phyloP scores from a whole-genome alignment of 2,797 vertebrate genomes.

The Crax fasciolata region DNA sequence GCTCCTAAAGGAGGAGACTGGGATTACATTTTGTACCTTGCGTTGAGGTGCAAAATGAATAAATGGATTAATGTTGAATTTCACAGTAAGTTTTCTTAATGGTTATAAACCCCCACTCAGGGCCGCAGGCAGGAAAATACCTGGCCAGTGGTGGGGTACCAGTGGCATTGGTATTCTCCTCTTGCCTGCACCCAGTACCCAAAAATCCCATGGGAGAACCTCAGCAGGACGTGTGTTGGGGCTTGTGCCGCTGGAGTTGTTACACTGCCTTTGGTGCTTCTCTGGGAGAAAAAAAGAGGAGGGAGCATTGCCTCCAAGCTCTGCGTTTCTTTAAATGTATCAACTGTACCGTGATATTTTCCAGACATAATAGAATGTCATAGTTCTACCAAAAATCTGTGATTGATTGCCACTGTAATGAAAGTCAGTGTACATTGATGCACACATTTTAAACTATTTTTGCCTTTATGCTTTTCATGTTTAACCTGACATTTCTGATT shows the following conservation, averaged over 20 bases:
- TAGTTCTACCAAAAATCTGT: constrained; percentile 27
- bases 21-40: neutral
- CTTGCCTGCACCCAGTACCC: neutral
- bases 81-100: neutral
- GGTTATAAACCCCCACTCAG: neutral
- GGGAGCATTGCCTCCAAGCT: constrained; percentile 1
- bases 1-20: neutral
- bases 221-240: neutral
- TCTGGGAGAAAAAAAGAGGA: neutral
- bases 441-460: constrained; percentile 51
- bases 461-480: constrained; percentile 55
- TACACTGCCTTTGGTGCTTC: neutral
- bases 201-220: neutral
- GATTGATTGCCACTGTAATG: constrained; percentile 61
- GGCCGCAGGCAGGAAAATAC: neutral
- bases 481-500: constrained; percentile 70
- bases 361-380: constrained; percentile 60
- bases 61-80: neutral
- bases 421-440: constrained; percentile 51
- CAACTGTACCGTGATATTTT: constrained; percentile 48
- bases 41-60: neutral
- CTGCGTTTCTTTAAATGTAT: constrained; percentile 58
- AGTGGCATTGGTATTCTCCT: neutral
- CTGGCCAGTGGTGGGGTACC: neutral
- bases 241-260: neutral